Evolutionary conservation across 2,888 invertebrate genomes (phyloP).

Genomic region (Hemaris fuciformis): DNA sequence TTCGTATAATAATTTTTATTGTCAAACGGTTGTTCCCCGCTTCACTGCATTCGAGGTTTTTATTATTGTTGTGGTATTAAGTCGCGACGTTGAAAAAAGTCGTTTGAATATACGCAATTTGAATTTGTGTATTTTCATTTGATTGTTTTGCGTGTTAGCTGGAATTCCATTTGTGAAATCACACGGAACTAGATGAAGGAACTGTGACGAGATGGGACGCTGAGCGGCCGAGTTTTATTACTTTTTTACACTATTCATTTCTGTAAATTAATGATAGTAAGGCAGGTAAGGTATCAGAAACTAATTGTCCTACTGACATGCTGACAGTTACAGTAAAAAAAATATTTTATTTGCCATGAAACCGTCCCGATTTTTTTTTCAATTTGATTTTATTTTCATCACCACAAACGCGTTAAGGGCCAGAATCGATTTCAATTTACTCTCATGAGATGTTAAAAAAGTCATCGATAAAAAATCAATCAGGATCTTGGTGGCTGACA

Average conservation of each 20-base stretch:
- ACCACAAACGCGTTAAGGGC: constrained; percentile 9
- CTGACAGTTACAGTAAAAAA: not conserved
- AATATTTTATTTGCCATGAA: not conserved
- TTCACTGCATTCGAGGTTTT: constrained; percentile 59
- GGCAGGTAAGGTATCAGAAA: not conserved
- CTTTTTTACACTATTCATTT: not conserved
- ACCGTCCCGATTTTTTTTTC: not conserved
- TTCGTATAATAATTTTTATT: constrained; percentile 56
- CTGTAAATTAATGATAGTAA: not conserved
- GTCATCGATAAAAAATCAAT: constrained; percentile 72
- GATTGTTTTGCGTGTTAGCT: constrained; percentile 32
- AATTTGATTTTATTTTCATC: not conserved
- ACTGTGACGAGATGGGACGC: not conserved
- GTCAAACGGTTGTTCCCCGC: constrained; percentile 52
- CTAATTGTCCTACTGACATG: not conserved
- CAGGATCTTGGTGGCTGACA: constrained; percentile 72
- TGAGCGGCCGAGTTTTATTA: not conserved
- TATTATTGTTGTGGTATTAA: constrained; percentile 52
- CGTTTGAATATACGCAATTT: constrained; percentile 44
- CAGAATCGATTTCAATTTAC: constrained; percentile 71
- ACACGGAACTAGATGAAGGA: constrained; percentile 25
- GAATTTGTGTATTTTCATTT: constrained; percentile 37
- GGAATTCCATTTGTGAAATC: constrained; percentile 29
- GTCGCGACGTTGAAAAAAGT: constrained; percentile 40
- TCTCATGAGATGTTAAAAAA: constrained; percentile 51